Evolutionary conservation across 2,113 vertebrate species (phyloP).

Genomic region (Psettodes erumei): DNA sequence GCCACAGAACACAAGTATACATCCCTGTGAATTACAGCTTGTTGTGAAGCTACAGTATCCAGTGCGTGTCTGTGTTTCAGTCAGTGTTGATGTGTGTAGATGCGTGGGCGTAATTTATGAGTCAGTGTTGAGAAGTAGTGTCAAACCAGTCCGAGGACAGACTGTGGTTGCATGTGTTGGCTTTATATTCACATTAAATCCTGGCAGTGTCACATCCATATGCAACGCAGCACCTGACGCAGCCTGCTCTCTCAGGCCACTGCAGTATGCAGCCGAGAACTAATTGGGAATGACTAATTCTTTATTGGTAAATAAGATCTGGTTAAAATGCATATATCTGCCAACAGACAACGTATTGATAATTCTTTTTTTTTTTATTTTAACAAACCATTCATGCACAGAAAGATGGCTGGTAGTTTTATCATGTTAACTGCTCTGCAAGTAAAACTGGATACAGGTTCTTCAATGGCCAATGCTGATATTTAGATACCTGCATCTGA

Average conservation of each 20-base stretch:
- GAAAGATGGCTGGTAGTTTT: background rate
- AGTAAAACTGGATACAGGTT: background rate
- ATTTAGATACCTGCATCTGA: no score
- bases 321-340: background rate
- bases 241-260: constrained; percentile 1
- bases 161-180: constrained; percentile 18
- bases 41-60: constrained; percentile 6
- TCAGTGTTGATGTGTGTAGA: constrained; percentile 5
- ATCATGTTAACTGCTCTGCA: background rate
- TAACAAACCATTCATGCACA: no score
- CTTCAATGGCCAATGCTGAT: no score
- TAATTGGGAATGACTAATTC: constrained; percentile 36
- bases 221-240: constrained; percentile 3
- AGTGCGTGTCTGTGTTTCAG: background rate
- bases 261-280: constrained; percentile 10
- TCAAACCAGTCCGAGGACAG: constrained; percentile 17
- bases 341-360: background rate
- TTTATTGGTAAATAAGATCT: constrained; percentile 14
- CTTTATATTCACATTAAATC: constrained; percentile 7
- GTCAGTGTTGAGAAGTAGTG: constrained; percentile 14
- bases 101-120: constrained; percentile 14
- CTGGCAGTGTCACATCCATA: constrained; percentile 25
- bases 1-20: constrained; percentile 5
- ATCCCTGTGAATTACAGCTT: constrained; percentile 2
- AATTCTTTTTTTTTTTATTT: no score